Evolutionary conservation across 2,888 invertebrate species (phyloP).

Genomic region (Endotricha flammealis): DNA sequence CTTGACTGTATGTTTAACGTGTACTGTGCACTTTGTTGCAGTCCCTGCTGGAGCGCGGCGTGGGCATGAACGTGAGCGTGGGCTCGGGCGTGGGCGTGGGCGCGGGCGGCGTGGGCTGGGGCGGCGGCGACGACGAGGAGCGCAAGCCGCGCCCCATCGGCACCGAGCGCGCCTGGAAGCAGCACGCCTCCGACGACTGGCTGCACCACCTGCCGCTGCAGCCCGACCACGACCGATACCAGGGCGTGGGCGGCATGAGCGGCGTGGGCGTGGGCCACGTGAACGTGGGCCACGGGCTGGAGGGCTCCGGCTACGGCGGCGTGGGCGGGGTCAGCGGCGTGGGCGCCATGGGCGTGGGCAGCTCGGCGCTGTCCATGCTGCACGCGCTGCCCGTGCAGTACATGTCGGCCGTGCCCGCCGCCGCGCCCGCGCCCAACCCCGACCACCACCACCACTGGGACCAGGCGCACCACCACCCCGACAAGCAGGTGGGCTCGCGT

Average conservation of each 20-base stretch:
- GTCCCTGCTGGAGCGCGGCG: constrained; percentile 66
- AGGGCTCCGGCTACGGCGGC: constrained; percentile 12
- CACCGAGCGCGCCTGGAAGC: constrained; percentile 88
- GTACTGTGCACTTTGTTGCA: too few relatives aligned
- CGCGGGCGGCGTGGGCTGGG: constrained; percentile 23
- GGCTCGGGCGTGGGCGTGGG: constrained; percentile 20
- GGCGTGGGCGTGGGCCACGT: too few relatives aligned
- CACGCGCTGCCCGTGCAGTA: constrained; percentile 26
- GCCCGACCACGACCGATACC: constrained; percentile 60
- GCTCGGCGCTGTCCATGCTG: constrained; percentile 58
- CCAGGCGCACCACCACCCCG: constrained; percentile 46
- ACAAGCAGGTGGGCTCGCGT: constrained; percentile 48
- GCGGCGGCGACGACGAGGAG: constrained; percentile 66
- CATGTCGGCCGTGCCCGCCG: constrained; percentile 23
- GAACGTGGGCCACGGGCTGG: too few relatives aligned
- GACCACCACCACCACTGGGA: constrained; percentile 50
- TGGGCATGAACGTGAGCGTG: constrained; percentile 32
- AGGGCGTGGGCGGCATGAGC: constrained; percentile 30
- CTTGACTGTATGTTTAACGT: too few relatives aligned
- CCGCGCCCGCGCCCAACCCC: constrained; percentile 41
- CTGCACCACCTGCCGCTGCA: constrained; percentile 39
- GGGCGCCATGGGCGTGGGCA: constrained; percentile 28
- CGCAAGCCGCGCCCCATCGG: constrained; percentile 88
- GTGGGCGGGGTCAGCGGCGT: constrained; percentile 19
- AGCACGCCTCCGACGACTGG: constrained; percentile 63